phyloP scores from a whole-genome alignment of 2,113 vertebrate genomes.

The Butastur rufipennis region DNA sequence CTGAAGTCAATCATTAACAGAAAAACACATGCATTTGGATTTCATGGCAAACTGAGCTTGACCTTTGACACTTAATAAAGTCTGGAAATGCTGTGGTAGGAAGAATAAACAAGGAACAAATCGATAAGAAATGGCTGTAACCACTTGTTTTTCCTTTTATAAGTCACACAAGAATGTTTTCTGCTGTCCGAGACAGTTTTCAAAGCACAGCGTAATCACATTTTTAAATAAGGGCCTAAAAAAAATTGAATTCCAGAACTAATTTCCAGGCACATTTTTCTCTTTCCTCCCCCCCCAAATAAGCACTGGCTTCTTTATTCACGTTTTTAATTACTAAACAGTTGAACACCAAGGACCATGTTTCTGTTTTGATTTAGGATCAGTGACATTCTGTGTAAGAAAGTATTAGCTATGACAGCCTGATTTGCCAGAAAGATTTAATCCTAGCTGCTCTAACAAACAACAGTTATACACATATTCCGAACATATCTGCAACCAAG shows the following conservation, averaged over 20 bases:
- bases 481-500: neutral
- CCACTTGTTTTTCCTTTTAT: constrained; percentile 54
- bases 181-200: neutral
- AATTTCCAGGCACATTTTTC: neutral
- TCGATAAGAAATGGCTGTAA: constrained; percentile 54
- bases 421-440: neutral
- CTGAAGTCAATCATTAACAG: constrained; percentile 61
- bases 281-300: neutral
- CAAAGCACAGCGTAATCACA: neutral
- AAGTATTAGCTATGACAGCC: neutral
- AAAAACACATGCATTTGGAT: constrained; percentile 46
- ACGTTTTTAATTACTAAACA: neutral
- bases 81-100: constrained; percentile 58
- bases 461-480: neutral
- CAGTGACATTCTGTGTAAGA: neutral
- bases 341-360: neutral
- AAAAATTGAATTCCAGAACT: neutral
- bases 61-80: constrained; percentile 69
- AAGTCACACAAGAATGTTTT: constrained; percentile 42
- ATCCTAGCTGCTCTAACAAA: neutral
- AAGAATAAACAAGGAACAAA: constrained; percentile 63
- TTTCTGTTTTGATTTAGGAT: neutral
- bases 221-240: neutral
- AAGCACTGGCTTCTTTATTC: neutral
- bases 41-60: constrained; percentile 60